A percentile compares a stretch with the other conserved stretches of the same genome.
phyloP scores from a whole-genome alignment of 2,113 vertebrate genomes.

The Synchiropus splendidus region DNA sequence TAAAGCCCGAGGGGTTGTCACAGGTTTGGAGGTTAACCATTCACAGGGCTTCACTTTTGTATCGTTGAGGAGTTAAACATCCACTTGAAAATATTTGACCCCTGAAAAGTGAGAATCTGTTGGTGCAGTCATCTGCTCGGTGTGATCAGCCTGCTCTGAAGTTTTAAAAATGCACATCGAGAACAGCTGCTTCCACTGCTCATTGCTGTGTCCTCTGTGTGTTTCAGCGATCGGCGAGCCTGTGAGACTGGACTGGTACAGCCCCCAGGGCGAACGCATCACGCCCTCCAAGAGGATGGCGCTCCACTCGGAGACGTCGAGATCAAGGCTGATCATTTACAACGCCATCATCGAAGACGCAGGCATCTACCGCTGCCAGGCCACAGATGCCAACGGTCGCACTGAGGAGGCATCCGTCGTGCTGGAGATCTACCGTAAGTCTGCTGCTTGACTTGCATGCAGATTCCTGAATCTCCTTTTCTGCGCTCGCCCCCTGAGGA shows the following conservation, averaged over 20 bases:
- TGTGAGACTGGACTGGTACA: constrained; percentile 89
- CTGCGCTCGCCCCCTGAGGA: constrained; percentile 9
- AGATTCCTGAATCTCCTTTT: not conserved
- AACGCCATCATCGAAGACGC: constrained; percentile 93
- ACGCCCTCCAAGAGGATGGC: constrained; percentile 75
- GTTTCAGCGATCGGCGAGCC: constrained; percentile 83
- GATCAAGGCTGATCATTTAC: constrained; percentile 89
- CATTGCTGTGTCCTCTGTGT: not conserved
- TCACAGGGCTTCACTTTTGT: too few relatives aligned
- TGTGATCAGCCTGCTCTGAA: too few relatives aligned
- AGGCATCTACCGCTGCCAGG: constrained; percentile 93
- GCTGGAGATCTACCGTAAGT: constrained; percentile 96
- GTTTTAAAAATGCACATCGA: too few relatives aligned
- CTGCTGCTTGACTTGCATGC: not conserved
- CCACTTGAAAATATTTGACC: too few relatives aligned
- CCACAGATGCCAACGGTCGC: constrained; percentile 77
- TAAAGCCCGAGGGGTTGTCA: too few relatives aligned
- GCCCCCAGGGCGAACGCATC: constrained; percentile 90
- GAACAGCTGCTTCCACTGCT: too few relatives aligned
- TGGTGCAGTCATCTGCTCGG: too few relatives aligned
- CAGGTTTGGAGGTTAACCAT: too few relatives aligned
- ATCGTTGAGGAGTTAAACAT: too few relatives aligned
- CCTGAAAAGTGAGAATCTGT: too few relatives aligned
- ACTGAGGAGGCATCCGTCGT: constrained; percentile 91
- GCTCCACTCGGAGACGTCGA: constrained; percentile 80